A percentile compares a stretch with the other conserved stretches of the same genome.
phyloP scores from a whole-genome alignment of 2,888 invertebrate genomes.

The Dioctria rufipes region DNA sequence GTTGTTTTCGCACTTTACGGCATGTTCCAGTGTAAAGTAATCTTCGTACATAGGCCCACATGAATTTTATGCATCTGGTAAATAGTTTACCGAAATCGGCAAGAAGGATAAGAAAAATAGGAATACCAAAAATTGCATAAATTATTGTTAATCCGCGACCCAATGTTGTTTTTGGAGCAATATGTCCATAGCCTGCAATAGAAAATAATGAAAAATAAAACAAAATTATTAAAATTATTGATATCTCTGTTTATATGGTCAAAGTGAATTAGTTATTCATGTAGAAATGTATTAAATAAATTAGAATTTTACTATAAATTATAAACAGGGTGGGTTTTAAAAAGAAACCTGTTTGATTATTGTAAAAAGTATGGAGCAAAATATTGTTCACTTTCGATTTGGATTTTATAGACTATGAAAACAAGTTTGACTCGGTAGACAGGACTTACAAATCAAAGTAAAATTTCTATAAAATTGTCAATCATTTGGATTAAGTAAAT shows the following conservation, averaged over 20 bases:
- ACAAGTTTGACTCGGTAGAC: too few relatives aligned
- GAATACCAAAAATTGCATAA: conserved; percentile 96
- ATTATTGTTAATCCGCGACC: conserved; percentile 92
- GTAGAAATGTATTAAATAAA: too few relatives aligned
- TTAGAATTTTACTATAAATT: too few relatives aligned
- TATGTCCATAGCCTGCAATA: conserved; percentile 93
- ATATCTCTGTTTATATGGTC: not conserved
- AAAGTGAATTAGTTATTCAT: too few relatives aligned
- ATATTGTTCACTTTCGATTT: too few relatives aligned
- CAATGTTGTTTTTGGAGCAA: conserved; percentile 89
- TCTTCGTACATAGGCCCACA: conserved; percentile 89
- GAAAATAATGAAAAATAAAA: conserved; percentile 51
- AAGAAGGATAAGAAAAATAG: conserved; percentile 92
- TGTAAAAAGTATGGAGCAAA: too few relatives aligned
- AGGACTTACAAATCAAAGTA: too few relatives aligned
- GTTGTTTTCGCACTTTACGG: conserved; percentile 81
- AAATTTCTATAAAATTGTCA: too few relatives aligned
- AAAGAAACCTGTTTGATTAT: too few relatives aligned
- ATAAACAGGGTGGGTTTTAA: too few relatives aligned
- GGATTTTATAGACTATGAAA: too few relatives aligned
- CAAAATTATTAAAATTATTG: not conserved
- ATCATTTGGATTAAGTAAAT: too few relatives aligned
- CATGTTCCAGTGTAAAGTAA: conserved; percentile 91
- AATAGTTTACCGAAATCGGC: conserved; percentile 96
- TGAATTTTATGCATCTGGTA: conserved; percentile 89